A percentile compares a stretch with the other conserved stretches of the same genome.
Evolutionary conservation across 2,888 invertebrate species (phyloP).

Genomic region (Digitonthophagus gazella): DNA sequence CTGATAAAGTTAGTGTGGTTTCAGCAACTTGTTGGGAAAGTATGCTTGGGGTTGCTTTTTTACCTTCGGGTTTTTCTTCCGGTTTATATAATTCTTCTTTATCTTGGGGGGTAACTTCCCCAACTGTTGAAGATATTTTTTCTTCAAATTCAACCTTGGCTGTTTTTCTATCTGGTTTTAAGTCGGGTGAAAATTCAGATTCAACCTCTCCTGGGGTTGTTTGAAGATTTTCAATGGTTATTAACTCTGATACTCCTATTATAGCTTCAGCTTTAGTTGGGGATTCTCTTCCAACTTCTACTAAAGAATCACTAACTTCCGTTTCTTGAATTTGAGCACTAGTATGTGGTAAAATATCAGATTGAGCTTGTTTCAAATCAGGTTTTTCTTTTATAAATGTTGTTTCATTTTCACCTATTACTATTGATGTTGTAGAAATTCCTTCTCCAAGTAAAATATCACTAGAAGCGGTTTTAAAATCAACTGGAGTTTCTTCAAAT

Average conservation of each 20-base stretch:
- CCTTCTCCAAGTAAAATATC: constrained; percentile 58
- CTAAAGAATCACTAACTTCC: constrained; percentile 56
- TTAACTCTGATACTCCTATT: constrained; percentile 55
- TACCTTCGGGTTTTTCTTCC: constrained; percentile 41
- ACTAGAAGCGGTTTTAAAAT: constrained; percentile 51
- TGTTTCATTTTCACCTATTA: constrained; percentile 59
- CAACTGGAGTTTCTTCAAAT: constrained; percentile 50
- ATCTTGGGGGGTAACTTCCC: constrained; percentile 53
- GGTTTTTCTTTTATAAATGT: constrained; percentile 48
- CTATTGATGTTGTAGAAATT: constrained; percentile 57
- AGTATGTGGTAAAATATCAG: constrained; percentile 52
- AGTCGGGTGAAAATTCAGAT: constrained; percentile 51
- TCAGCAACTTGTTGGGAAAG: constrained; percentile 51
- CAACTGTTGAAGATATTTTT: constrained; percentile 51
- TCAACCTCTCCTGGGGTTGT: constrained; percentile 61
- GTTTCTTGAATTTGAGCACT: constrained; percentile 58
- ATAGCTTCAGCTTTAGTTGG: constrained; percentile 53
- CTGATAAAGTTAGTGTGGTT: constrained; percentile 47
- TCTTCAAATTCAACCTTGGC: constrained; percentile 51
- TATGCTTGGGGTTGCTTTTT: constrained; percentile 43
- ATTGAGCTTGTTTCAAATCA: constrained; percentile 48
- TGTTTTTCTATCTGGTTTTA: constrained; percentile 50
- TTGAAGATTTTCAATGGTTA: constrained; percentile 57
- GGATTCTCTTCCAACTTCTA: constrained; percentile 48
- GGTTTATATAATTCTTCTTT: constrained; percentile 48